Conservation (phyloP, 2,797 vertebrate species). For the Characodon lateralis region DNA sequence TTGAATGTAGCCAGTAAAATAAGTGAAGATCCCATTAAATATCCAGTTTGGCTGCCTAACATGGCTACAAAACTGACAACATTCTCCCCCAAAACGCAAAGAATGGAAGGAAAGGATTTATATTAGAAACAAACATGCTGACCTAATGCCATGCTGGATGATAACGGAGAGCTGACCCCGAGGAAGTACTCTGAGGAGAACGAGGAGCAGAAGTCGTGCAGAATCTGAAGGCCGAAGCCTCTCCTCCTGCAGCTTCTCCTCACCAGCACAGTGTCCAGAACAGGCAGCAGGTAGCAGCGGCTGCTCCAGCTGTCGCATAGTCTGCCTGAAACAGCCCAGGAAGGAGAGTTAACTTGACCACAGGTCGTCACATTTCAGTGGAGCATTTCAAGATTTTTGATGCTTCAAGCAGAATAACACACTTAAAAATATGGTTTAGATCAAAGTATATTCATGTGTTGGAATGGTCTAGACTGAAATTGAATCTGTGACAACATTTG, state of each 20-base stretch:
- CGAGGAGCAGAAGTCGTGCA: constrained; percentile 87
- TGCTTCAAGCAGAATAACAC: neutral
- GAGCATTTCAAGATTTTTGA: neutral
- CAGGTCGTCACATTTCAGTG: no score
- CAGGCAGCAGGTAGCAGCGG: constrained; percentile 85
- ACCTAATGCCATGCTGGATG: constrained; percentile 89
- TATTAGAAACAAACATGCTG: neutral
- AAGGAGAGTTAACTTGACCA: neutral
- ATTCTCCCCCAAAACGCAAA: neutral
- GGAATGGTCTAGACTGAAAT: neutral
- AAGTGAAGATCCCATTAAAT: neutral
- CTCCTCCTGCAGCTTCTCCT: constrained; percentile 77
- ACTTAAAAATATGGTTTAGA: neutral
- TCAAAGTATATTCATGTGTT: neutral
- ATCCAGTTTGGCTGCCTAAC: neutral
- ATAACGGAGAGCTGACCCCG: constrained; percentile 89
- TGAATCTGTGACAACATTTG: neutral
- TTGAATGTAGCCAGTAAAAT: neutral
- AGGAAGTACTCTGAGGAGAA: constrained; percentile 83
- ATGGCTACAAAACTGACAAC: neutral
- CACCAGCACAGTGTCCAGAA: constrained; percentile 91
- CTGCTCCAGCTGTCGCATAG: constrained; percentile 79
- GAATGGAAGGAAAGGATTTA: neutral
- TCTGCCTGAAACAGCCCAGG: constrained; percentile 77
- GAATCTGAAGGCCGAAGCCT: constrained; percentile 86